Conservation (phyloP, 2,797 vertebrate genomes). For the Champsocephalus esox region DNA sequence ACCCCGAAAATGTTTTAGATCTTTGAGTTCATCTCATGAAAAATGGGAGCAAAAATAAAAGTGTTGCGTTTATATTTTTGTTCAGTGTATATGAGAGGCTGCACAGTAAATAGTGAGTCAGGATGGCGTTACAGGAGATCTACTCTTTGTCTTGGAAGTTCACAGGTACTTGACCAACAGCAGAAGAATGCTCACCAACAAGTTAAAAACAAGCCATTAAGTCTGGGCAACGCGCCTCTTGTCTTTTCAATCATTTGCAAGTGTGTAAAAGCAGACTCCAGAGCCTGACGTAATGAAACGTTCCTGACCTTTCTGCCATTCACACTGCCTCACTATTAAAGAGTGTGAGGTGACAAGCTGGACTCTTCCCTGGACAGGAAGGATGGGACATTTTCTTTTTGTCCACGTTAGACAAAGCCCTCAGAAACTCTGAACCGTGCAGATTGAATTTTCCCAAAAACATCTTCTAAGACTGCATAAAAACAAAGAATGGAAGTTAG, state of each 20-base stretch:
- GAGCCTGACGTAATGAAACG: not conserved
- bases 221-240: not conserved
- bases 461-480: too few relatives aligned
- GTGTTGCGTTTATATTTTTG: too few relatives aligned
- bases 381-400: too few relatives aligned
- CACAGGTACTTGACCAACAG: not conserved
- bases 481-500: too few relatives aligned
- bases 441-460: too few relatives aligned
- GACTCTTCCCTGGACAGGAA: not conserved
- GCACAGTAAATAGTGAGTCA: not conserved
- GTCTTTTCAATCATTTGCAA: not conserved
- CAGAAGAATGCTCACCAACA: not conserved
- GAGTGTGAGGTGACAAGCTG: not conserved
- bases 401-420: too few relatives aligned
- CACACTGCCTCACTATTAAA: not conserved
- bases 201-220: conserved; percentile 3
- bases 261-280: conserved; percentile 3
- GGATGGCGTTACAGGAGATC: not conserved
- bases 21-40: too few relatives aligned
- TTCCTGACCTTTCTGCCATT: not conserved
- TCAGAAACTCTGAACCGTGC: too few relatives aligned
- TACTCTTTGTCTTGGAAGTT: not conserved
- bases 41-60: too few relatives aligned
- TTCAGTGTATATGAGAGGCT: not conserved
- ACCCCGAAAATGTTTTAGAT: too few relatives aligned